A percentile compares a stretch with the other conserved stretches of the same genome.
These are phyloP conservation scores for Charaxes varanes DNA, from an alignment of 1,140 invertebrate species.

Conservation along the genomic window DNA sequence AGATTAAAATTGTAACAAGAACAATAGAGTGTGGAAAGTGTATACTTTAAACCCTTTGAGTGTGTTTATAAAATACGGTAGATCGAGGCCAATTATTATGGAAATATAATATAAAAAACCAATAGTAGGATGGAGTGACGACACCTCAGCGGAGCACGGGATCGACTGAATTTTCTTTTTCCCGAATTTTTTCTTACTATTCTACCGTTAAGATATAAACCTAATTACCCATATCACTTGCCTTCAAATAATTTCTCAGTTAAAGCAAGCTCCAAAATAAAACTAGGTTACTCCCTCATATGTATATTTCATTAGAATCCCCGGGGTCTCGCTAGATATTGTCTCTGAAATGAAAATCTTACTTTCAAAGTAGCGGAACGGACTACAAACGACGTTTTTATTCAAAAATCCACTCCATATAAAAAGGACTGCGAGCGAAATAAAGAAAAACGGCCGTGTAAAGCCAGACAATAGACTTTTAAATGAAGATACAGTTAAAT, in stretches of 20 bases:
- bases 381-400: constrained; percentile 28
- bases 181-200: no score
- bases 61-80: no score
- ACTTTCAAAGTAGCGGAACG: constrained; percentile 20
- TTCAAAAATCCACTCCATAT: constrained; percentile 18
- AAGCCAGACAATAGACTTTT: constrained; percentile 14
- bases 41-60: no score
- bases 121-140: no score
- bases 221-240: no score
- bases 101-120: no score
- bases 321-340: not conserved
- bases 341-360: constrained; percentile 16
- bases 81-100: no score
- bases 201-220: not conserved
- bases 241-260: not conserved
- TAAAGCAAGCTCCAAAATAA: not conserved
- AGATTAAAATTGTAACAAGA: no score
- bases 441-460: constrained; percentile 15
- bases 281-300: constrained; percentile 2
- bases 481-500: constrained; percentile 12
- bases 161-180: no score
- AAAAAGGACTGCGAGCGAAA: constrained; percentile 15
- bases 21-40: no score
- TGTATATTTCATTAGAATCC: not conserved
- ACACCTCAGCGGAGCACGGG: no score